These are phyloP conservation scores for Stenotaenia linearis DNA, from an alignment of 2,888 invertebrate species.

Conservation along the genomic window DNA sequence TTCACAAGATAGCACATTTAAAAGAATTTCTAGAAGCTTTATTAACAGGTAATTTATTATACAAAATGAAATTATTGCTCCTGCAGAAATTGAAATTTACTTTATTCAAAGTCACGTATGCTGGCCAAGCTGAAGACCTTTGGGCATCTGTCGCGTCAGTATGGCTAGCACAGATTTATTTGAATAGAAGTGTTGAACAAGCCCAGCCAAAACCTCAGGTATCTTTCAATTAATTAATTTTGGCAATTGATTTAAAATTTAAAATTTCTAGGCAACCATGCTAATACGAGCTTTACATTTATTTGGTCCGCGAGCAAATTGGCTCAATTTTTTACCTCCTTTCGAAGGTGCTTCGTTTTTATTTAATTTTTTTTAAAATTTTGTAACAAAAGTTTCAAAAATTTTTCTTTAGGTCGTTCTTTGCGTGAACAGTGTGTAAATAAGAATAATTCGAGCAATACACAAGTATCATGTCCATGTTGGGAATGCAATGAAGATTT, in stretches of 20 bases:
- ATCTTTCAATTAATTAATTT: too few species aligned
- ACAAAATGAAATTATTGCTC: neutral
- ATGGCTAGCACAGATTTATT: constrained; percentile 7
- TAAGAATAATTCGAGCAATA: constrained; percentile 1
- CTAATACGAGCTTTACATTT: constrained; percentile 36
- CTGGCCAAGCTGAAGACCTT: neutral
- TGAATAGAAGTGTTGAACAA: neutral
- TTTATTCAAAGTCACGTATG: neutral
- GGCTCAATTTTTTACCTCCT: constrained; percentile 39
- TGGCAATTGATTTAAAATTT: too few species aligned
- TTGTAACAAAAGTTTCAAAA: neutral
- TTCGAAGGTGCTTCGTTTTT: constrained; percentile 38
- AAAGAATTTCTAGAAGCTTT: constrained; percentile 31
- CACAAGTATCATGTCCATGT: constrained; percentile 35
- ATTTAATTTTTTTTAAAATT: neutral
- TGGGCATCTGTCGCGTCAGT: constrained; percentile 17
- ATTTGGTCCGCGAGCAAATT: constrained; percentile 38
- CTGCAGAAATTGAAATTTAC: neutral
- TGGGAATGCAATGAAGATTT: constrained; percentile 39
- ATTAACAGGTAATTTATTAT: neutral
- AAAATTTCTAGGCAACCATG: neutral
- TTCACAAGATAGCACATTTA: constrained; percentile 17
- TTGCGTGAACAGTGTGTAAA: constrained; percentile 36
- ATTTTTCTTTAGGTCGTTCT: neutral
- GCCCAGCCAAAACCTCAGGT: constrained; percentile 27